A percentile compares a stretch with the other conserved stretches of the same genome.
These are phyloP conservation scores for Clupea harengus DNA, from an alignment of 2,113 vertebrate species.

Conservation along the genomic window DNA sequence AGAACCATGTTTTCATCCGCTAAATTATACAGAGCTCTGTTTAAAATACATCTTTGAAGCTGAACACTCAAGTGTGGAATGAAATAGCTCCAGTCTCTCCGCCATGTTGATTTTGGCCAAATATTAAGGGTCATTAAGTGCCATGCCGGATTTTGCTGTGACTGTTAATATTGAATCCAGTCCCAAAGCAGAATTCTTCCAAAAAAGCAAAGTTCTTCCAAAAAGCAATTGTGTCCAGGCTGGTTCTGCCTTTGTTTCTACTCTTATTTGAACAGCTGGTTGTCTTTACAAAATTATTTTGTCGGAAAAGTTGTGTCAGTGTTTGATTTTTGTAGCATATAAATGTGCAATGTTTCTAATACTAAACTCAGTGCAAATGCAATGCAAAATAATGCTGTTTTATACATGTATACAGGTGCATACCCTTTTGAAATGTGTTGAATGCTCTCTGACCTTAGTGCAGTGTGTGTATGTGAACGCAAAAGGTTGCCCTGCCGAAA, in stretches of 20 bases:
- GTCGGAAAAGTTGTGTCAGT: neutral
- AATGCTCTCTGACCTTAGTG: neutral
- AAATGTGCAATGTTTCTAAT: neutral
- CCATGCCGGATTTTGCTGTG: neutral
- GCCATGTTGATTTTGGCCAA: slow-evolving; percentile 13
- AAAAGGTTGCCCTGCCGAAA: neutral
- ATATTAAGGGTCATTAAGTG: slow-evolving; percentile 10
- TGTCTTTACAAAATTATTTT: neutral
- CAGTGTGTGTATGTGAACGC: neutral
- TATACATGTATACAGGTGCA: neutral
- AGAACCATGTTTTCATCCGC: neutral
- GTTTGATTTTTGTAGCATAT: neutral
- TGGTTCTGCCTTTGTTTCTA: neutral
- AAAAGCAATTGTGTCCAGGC: neutral
- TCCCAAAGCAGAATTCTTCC: neutral
- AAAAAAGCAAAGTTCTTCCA: neutral
- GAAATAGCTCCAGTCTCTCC: slow-evolving; percentile 1
- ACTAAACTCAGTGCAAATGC: neutral
- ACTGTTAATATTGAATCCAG: neutral
- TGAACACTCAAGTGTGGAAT: neutral
- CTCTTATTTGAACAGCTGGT: neutral
- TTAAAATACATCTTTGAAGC: neutral
- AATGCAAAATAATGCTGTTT: neutral
- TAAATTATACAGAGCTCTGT: neutral
- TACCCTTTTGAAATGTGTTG: neutral